Base-by-base conservation (phyloP, 1,140 invertebrate genomes). In the Rhopalosiphum padi region DNA sequence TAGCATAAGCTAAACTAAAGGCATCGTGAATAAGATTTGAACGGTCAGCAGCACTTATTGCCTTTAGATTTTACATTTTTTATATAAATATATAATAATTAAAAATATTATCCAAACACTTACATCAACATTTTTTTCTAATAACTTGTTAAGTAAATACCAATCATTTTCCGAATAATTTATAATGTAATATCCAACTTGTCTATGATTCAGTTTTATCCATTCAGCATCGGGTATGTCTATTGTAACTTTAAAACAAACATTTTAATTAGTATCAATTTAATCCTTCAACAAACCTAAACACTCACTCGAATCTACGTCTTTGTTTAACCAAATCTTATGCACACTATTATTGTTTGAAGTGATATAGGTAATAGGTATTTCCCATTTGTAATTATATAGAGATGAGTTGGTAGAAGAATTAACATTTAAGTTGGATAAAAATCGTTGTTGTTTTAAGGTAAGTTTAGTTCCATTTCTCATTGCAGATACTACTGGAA, bases 121-220 rank as follows among this genome's bases (percentile, higher is more conserved):
- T 95, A 96, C 96, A 94, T 95, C 95, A 94, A 96, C 96, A 94
- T 96, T 95, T 90, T 94, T 94, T 93, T 95, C 94, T 2, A 98
- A 95, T 43, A 96, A 95, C 2, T 96, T 94, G 18, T 95, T 96
- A 9, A 99, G 95, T 3, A 95, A 95, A 46, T 96, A 94, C 98
- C 98, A 99, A 94, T 97, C 96, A 0, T 95, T 95, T 8, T 94
- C 35, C 2, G 96, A 95, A 94, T 99, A 99, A 95, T 98, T 98
- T 0, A 99, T 97, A 85, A 98, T 96, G 95, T 98, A 99, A 95
- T 97, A 99, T 2, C 98, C 98, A 25, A 97, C 96, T 96, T 99
- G 97, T 94, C 97, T 96, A 87, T 96, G 96, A 95, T 99, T 99
- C 60, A 99, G 96, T 96, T 99, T 99, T 2, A 98, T 95, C 97